A percentile compares a stretch with the other conserved stretches of the same genome.
phyloP scores from a whole-genome alignment of 1,140 invertebrate genomes.

The Apocrypta bakeri region DNA sequence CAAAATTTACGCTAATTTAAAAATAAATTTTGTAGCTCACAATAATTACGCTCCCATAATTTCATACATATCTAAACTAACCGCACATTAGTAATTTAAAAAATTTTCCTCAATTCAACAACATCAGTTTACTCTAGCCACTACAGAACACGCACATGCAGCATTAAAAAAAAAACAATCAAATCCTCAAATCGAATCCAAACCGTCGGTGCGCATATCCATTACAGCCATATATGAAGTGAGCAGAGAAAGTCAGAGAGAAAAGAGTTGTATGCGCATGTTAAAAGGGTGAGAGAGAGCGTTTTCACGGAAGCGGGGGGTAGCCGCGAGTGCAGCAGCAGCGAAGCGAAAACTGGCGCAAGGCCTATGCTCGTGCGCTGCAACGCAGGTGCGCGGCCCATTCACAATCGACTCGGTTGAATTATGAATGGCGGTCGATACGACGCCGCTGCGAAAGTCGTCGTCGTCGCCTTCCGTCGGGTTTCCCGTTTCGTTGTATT shows the following conservation, averaged over 20 bases:
- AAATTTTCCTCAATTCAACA: background rate
- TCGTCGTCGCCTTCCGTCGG: background rate
- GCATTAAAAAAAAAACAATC: background rate
- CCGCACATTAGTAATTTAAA: background rate
- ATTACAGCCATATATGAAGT: background rate
- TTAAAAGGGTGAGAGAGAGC: background rate
- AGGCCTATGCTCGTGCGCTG: slow-evolving; percentile 46
- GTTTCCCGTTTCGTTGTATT: background rate
- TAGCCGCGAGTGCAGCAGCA: background rate
- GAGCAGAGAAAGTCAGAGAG: background rate
- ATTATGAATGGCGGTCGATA: slow-evolving; percentile 74
- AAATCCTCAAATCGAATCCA: background rate
- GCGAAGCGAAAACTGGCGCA: slow-evolving; percentile 50
- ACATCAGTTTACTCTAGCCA: too few species aligned
- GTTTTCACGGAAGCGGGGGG: slow-evolving; percentile 7
- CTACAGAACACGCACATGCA: too few species aligned
- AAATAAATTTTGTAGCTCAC: too few species aligned
- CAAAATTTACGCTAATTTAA: too few species aligned
- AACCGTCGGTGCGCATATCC: background rate
- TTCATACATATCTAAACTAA: background rate
- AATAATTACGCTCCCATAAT: too few species aligned
- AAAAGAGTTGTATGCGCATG: background rate
- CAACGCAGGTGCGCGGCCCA: slow-evolving; percentile 57
- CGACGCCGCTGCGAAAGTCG: background rate
- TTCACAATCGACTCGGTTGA: slow-evolving; percentile 69